Evolutionary conservation across 2,888 invertebrate species (phyloP).

Genomic region (Schizaphis graminum): DNA sequence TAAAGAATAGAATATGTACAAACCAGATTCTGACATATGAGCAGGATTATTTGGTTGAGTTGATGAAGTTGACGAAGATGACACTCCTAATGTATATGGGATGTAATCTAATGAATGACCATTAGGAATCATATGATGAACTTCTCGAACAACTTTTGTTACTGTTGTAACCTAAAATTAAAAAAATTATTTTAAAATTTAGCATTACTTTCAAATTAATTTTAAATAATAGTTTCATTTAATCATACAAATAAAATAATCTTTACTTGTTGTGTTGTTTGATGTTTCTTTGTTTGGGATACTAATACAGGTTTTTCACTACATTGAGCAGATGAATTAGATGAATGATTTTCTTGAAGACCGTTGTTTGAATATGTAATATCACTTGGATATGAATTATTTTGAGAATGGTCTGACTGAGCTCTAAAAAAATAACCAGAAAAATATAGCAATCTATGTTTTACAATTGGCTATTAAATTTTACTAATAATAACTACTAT

Average conservation of each 20-base stretch:
- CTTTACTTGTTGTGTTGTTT: conserved; percentile 77
- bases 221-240: background rate
- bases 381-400: conserved; percentile 70
- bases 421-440: conserved; percentile 67
- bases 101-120: conserved; percentile 72
- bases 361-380: conserved; percentile 73
- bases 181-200: conserved; percentile 27
- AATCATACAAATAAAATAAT: conserved; percentile 27
- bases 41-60: conserved; percentile 58
- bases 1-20: background rate
- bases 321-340: conserved; percentile 74
- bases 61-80: conserved; percentile 38
- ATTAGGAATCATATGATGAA: conserved; percentile 75
- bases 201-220: background rate
- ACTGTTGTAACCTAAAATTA: conserved; percentile 77
- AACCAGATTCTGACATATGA: conserved; percentile 64
- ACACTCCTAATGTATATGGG: conserved; percentile 64
- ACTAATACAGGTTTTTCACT: conserved; percentile 74
- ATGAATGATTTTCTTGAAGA: conserved; percentile 77
- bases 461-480: background rate
- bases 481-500: background rate
- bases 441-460: conserved; percentile 2
- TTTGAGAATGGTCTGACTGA: conserved; percentile 72
- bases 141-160: conserved; percentile 79
- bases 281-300: conserved; percentile 78